phyloP scores from a whole-genome alignment of 2,888 invertebrate genomes.

The Hemicrepidius hirtus region DNA sequence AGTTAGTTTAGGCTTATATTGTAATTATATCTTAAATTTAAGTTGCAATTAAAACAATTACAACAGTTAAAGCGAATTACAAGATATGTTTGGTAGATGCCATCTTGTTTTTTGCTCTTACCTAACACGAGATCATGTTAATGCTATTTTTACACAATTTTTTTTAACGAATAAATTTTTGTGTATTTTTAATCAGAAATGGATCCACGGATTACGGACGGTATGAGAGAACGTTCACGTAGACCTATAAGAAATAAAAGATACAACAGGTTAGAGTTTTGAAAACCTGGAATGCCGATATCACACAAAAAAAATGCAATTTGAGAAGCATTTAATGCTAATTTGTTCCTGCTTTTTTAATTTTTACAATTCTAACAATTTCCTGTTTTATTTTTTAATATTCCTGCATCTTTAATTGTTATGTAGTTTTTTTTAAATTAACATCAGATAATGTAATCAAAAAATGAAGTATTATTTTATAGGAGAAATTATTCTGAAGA shows the following conservation, averaged over 20 bases:
- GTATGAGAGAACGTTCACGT: slow-evolving; percentile 72
- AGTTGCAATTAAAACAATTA: slow-evolving; percentile 12
- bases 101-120: slow-evolving; percentile 71
- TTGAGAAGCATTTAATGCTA: not conserved
- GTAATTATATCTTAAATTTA: not conserved
- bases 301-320: not conserved
- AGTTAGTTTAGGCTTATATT: not conserved
- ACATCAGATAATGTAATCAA: not conserved
- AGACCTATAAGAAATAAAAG: slow-evolving; percentile 83
- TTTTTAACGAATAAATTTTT: slow-evolving; percentile 65
- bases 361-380: slow-evolving; percentile 1
- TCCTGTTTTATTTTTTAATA: not conserved
- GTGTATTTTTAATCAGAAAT: slow-evolving; percentile 67
- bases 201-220: slow-evolving; percentile 70
- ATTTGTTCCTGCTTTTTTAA: not conserved
- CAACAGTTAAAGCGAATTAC: slow-evolving; percentile 50
- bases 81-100: slow-evolving; percentile 62
- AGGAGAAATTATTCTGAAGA: slow-evolving; percentile 77
- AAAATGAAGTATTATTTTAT: slow-evolving; percentile 49
- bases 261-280: slow-evolving; percentile 79
- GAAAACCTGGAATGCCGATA: slow-evolving; percentile 16
- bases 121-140: slow-evolving; percentile 67
- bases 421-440: not conserved
- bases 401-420: not conserved
- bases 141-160: slow-evolving; percentile 70